phyloP scores from a whole-genome alignment of 2,113 vertebrate genomes.

The Corythornis cristatus region DNA sequence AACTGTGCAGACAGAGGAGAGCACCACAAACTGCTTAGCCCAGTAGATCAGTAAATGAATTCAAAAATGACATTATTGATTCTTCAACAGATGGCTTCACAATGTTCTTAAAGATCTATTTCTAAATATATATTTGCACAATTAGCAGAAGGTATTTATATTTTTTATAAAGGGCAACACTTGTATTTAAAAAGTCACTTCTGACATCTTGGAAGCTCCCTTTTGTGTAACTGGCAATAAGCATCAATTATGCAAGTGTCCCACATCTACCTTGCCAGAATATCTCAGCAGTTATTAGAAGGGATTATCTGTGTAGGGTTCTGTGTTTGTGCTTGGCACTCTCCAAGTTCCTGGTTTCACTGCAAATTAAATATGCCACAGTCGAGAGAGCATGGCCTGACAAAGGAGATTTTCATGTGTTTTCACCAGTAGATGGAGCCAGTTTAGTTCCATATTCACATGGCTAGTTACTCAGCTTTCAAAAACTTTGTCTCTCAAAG shows the following conservation, averaged over 20 bases:
- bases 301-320: not conserved
- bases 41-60: not conserved
- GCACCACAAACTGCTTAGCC: not conserved
- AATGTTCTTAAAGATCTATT: not conserved
- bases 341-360: not conserved
- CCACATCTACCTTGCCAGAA: not conserved
- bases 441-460: not conserved
- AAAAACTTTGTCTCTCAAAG: not conserved
- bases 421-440: slow-evolving; percentile 51
- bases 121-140: not conserved
- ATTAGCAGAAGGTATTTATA: not conserved
- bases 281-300: not conserved
- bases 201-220: not conserved
- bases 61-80: not conserved
- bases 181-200: not conserved
- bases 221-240: not conserved
- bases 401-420: not conserved
- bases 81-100: not conserved
- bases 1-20: not conserved
- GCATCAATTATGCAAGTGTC: not conserved
- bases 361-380: not conserved
- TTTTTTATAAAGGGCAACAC: not conserved
- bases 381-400: fast-evolving
- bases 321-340: not conserved
- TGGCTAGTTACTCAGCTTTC: not conserved